Conservation (phyloP, 2,888 invertebrate genomes). For the Archaeoteleia sp. region DNA sequence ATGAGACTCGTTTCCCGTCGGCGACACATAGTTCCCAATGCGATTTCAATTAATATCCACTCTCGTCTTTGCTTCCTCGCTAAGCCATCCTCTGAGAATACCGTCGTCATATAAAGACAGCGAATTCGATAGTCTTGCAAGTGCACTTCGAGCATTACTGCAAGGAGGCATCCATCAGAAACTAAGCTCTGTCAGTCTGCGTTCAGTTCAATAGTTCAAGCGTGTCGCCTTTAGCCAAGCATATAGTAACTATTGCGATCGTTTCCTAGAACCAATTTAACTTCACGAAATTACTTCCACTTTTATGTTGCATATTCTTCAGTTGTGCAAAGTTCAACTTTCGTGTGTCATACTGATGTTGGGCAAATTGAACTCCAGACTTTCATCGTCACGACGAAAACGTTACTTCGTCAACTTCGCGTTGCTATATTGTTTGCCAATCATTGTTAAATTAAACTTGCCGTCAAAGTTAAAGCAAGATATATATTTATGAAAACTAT, state of each 20-base stretch:
- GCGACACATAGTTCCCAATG: constrained; percentile 41
- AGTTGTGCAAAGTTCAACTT: constrained; percentile 25
- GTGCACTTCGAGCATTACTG: constrained; percentile 27
- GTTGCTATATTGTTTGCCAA: constrained; percentile 22
- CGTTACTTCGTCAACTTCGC: constrained; percentile 13
- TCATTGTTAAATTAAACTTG: constrained; percentile 15
- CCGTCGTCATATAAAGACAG: constrained; percentile 28
- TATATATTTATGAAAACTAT: too few relatives aligned
- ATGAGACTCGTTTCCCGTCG: constrained; percentile 51
- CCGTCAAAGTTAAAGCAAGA: not conserved
- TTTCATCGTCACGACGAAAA: constrained; percentile 14
- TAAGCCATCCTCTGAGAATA: constrained; percentile 33
- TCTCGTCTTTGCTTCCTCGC: constrained; percentile 38
- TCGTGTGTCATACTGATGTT: constrained; percentile 27
- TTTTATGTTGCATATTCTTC: constrained; percentile 32
- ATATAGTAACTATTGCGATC: constrained; percentile 32
- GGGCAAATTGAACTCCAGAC: constrained; percentile 38
- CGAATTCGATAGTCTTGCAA: constrained; percentile 33
- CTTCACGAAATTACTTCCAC: constrained; percentile 38
- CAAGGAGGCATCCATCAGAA: constrained; percentile 37
- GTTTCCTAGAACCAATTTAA: constrained; percentile 40
- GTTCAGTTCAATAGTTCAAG: constrained; percentile 34
- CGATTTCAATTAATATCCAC: constrained; percentile 54
- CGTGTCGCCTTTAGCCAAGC: constrained; percentile 23
- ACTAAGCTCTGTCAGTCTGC: too few relatives aligned